Evolutionary conservation across 2,113 vertebrate genomes (phyloP).

Genomic region (Morone saxatilis): DNA sequence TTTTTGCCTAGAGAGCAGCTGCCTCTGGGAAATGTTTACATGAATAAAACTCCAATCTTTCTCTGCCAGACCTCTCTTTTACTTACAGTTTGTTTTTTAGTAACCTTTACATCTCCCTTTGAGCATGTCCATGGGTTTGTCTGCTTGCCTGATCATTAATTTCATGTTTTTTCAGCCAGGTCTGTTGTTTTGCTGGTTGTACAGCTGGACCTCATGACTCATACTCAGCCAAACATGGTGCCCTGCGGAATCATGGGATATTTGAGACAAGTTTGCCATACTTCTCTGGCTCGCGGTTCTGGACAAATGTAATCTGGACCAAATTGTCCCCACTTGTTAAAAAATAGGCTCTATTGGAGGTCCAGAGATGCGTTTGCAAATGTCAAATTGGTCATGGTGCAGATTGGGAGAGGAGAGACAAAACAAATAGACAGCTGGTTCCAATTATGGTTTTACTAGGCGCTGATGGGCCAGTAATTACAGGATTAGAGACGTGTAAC

Average conservation of each 20-base stretch:
- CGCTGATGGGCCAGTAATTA: conserved; percentile 85
- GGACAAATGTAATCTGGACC: conserved; percentile 62
- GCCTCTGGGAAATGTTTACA: conserved; percentile 48
- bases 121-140: conserved; percentile 21
- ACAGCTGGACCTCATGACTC: conserved; percentile 54
- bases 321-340: conserved; percentile 44
- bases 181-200: conserved; percentile 30
- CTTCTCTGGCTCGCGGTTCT: conserved; percentile 44
- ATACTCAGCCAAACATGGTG: conserved; percentile 21
- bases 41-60: conserved; percentile 26
- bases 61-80: conserved; percentile 9
- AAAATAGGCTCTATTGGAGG: conserved; percentile 59
- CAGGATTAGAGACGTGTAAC: conserved; percentile 83
- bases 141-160: conserved; percentile 32
- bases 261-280: conserved; percentile 33
- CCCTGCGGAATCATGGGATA: conserved; percentile 54
- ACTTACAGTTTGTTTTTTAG: conserved; percentile 27
- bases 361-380: conserved; percentile 76
- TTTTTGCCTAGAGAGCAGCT: conserved; percentile 20
- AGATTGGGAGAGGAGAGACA: conserved; percentile 70
- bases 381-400: conserved; percentile 76
- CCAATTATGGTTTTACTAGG: conserved; percentile 85
- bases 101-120: conserved; percentile 37
- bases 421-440: conserved; percentile 84
- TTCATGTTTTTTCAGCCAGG: conserved; percentile 33